Evolutionary conservation across 2,113 vertebrate species (phyloP), one percentile per base, ranked within the genome.

Genomic region (Cercopithecus mona): DNA sequence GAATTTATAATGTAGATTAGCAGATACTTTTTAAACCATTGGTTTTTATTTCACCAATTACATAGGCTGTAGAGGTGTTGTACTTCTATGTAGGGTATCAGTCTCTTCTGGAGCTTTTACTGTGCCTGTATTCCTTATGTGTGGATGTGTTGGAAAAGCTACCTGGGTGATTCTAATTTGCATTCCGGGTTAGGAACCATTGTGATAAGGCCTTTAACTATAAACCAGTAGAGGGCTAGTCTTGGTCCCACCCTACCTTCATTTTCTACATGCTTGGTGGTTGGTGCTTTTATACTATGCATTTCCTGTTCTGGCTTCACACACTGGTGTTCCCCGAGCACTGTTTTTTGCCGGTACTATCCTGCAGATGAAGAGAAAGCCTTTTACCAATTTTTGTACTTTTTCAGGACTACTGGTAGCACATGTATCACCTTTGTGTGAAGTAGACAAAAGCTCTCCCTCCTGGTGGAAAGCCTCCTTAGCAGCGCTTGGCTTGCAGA

Each of bases 271-370:
- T 35, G 50, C 6, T 8, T 52, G 35, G 43, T 68, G 32, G 12
- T 48, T 48, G 75, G 75, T 48, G 27, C 43, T 78, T 45, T 76
- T 76, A 7, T 0, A 40, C 72, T 78, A 57, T 22, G 72, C 45
- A 40, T 96, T 96, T 89, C 73, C 73, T 97, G 20, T 93, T 95
- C 48, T 84, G n/a, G 43, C 43, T 87, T 64, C 64, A 68, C 35
- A 64, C 12, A 48, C 66, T 94, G 11, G 4, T 73, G 52, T 88
- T 94, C 4, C 43, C 50, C 17, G 30, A 90, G 20, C 38, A 73
- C 72, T 78, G 6, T 84, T 94, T 80, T 82, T 88, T 75, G 52
- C 72, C 38, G 8, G 27, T 66, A 17, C 5, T 72, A 0, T 91
- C 17, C 86, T 86, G 32, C 12, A 84, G 35, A 88, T 81, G 78